Base-by-base conservation (phyloP, 2,113 vertebrate species). In the Chionodraco myersi region DNA sequence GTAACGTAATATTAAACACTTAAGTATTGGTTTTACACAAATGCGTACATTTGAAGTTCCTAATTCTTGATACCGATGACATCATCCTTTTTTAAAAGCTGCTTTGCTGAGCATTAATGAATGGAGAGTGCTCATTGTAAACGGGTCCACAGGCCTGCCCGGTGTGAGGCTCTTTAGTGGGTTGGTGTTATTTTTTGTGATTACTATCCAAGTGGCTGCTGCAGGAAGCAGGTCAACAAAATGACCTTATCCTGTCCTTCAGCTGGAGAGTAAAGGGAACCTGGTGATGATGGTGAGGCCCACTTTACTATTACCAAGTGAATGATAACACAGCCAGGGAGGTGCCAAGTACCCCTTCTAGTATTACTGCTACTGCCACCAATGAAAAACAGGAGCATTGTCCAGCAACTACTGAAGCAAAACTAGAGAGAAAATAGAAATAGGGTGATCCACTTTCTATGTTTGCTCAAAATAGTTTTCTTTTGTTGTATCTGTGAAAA, bases 111-210 rank as follows among this genome's bases (percentile, higher is more conserved):
- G 68, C 56, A 65, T 76, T 87, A 83, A 86, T 91, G 85, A 87
- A 83, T 90, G 64, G 61, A 68, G 71, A 84, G 73, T 53, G 58
- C 84, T 89, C 72, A 67, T 72, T 83, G 86, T 90, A 90, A 86
- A 79, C 73, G 18, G 78, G 88, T 80, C 85, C 34, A 59, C 64
- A 79, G 83, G 88, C 68, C 77, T 49, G 85, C 81, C 21, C 75
- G 26, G 71, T 66, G 73, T 57, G 30, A 82, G 73, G 82, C 91
- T 94, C 92, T 94, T 94, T 92, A 92, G 93, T 87, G 91, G 77
- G 82, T 54, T 80, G 81, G 88, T 93, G 93, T 94, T 95, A 95
- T 95, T 95, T 94, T 94, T 94, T 90, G 93, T 94, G 93, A 95
- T 94, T 93, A 91, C 84, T 79, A 48, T 92, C 92, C 89, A 94